Conservation (phyloP, 2,797 vertebrate species). For the Silurus lanzhouensis region DNA sequence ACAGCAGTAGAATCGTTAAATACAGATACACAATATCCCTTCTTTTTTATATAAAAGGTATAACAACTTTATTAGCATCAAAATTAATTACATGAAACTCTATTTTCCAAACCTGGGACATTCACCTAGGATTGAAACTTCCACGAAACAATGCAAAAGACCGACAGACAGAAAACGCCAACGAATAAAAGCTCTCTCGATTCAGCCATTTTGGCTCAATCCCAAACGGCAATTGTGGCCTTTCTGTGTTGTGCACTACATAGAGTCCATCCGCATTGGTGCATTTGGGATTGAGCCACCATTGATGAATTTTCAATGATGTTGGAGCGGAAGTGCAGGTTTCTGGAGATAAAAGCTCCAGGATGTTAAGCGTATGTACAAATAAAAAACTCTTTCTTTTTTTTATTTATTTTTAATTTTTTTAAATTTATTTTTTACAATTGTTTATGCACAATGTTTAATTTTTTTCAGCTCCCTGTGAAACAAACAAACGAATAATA, state of each 20-base stretch:
- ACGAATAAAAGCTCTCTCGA: background rate
- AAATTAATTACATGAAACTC: background rate
- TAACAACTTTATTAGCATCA: background rate
- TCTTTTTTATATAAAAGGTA: background rate
- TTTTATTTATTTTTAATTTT: too few relatives aligned
- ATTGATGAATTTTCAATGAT: too few relatives aligned
- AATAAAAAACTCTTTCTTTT: background rate
- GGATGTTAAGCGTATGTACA: background rate
- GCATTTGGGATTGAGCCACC: background rate
- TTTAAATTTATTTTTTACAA: too few relatives aligned
- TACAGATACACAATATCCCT: too few relatives aligned
- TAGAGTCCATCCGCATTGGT: background rate
- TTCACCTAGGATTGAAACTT: conserved; percentile 55
- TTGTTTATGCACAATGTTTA: too few relatives aligned
- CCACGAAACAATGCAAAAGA: conserved; percentile 50
- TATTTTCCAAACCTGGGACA: background rate
- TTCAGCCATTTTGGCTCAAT: conserved; percentile 23
- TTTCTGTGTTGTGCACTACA: background rate
- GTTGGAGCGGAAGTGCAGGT: background rate
- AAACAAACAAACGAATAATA: too few relatives aligned
- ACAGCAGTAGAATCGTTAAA: too few relatives aligned
- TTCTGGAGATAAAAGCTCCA: conserved; percentile 28
- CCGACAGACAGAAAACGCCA: conserved; percentile 16
- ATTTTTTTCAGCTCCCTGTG: too few relatives aligned
- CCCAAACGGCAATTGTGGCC: background rate